Evolutionary conservation across 35 echinoderm and acorn worm genomes (phyloP), one percentile per base, ranked within the genome.

Genomic region (Eucidaris tribuloides): DNA sequence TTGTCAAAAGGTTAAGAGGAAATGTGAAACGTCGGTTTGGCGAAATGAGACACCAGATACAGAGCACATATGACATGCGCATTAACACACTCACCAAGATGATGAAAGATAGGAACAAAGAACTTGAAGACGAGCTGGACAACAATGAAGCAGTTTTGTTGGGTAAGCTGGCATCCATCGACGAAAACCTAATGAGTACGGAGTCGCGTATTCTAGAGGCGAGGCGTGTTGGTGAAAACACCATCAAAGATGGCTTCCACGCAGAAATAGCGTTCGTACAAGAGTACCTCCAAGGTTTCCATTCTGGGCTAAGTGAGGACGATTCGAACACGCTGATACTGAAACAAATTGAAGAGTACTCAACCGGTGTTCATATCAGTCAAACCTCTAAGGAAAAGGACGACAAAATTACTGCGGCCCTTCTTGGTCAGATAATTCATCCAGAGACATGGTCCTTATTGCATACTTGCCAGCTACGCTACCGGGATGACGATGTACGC

Each of bases 171-270:
- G 68, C 41, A 19, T 74, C 68, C 29, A 36, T 74, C 28, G 68
- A 74, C 20, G 68, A 74, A 74, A n/a, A 13, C 11, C 23, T 74
- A 19, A 40, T 33, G 22, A 33, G 44, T 20, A 74, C 68, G 37
- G 68, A 74, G 68, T 74, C 68, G 4, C 36, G 68, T 23, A 44
- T 40, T 5, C 25, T 38, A 36, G 68, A 74, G 37, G 68, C 68
- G 22, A 74, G 44, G 25, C 25, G 28, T 33, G 37, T 74, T 2
- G 68, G 68, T 24, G 68, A 74, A n/a, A 74, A 74, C 44, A 40
- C 68, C 11, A 33, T 74, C 34, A 44, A 74, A 74, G 68, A 74
- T 36, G 68, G 68, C 7, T 40, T 42, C 13, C 68, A 74, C 37
- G 68, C 68, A 4, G 68, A 74, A 74, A 44, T 74, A 44, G 68